Conservation (phyloP, 2,797 vertebrate genomes). For the Oreochromis grahami region DNA sequence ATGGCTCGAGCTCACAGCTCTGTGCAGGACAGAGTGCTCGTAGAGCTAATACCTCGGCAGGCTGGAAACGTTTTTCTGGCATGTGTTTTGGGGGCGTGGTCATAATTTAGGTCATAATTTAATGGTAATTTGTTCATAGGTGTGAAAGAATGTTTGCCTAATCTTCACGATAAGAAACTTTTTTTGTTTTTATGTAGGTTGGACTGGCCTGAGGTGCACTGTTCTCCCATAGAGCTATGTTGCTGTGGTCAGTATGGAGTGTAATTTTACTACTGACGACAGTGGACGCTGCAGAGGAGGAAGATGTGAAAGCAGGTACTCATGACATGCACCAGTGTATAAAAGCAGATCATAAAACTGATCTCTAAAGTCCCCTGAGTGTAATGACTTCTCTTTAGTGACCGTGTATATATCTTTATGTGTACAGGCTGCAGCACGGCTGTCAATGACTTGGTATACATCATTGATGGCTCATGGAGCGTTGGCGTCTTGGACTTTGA, state of each 20-base stretch:
- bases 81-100: not conserved
- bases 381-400: not conserved
- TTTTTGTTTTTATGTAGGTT: not conserved
- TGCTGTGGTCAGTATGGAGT: constrained; percentile 55
- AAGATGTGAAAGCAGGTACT: constrained; percentile 70
- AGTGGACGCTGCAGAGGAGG: constrained; percentile 51
- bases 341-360: not conserved
- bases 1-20: not conserved
- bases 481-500: constrained; percentile 78
- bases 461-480: constrained; percentile 83
- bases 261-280: constrained; percentile 34
- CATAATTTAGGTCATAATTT: not conserved
- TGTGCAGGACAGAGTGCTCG: not conserved
- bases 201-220: not conserved
- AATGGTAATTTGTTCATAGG: not conserved
- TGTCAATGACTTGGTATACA: constrained; percentile 81
- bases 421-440: constrained; percentile 79
- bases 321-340: not conserved
- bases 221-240: constrained; percentile 35
- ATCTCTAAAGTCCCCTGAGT: not conserved
- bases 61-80: not conserved
- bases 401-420: not conserved
- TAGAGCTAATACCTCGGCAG: not conserved
- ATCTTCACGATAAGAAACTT: fast-evolving
- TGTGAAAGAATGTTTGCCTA: not conserved